A percentile compares a stretch with the other conserved stretches of the same genome.
Conservation (phyloP, 2,888 invertebrate species). For the Heteropelma amictum region DNA sequence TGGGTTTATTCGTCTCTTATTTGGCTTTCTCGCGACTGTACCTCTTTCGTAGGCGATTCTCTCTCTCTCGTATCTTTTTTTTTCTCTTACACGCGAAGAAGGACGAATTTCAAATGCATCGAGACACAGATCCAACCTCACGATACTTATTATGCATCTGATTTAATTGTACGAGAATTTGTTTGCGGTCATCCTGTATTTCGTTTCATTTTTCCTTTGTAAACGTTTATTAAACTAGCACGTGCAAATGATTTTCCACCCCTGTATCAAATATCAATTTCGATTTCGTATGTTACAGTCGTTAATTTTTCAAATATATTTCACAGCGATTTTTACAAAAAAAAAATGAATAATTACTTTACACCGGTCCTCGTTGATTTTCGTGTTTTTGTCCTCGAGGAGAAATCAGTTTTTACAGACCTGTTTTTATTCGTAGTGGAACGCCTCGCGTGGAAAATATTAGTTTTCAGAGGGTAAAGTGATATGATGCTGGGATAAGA, state of each 20-base stretch:
- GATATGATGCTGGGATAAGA: constrained; percentile 29
- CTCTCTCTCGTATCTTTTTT: too few relatives aligned
- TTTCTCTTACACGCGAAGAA: neutral
- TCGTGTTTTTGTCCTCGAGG: neutral
- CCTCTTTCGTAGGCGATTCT: neutral
- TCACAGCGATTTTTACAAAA: too few relatives aligned
- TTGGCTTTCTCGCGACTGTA: neutral
- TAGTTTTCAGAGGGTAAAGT: constrained; percentile 32
- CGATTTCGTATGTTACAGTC: too few relatives aligned
- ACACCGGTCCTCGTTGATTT: neutral
- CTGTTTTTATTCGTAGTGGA: neutral
- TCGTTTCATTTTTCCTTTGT: neutral
- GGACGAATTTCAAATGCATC: neutral
- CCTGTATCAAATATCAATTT: too few relatives aligned
- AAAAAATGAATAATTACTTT: neutral
- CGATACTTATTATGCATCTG: neutral
- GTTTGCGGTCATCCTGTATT: neutral
- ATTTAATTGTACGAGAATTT: neutral
- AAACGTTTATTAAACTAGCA: too few relatives aligned
- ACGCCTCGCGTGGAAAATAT: constrained; percentile 20
- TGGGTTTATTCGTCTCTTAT: constrained; percentile 1
- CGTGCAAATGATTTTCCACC: too few relatives aligned
- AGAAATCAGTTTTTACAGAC: constrained; percentile 1
- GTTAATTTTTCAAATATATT: too few relatives aligned
- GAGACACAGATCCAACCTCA: neutral